Evolutionary conservation across 2,797 vertebrate species (phyloP), one percentile per base, ranked within the genome.

Genomic region (Chanos chanos): DNA sequence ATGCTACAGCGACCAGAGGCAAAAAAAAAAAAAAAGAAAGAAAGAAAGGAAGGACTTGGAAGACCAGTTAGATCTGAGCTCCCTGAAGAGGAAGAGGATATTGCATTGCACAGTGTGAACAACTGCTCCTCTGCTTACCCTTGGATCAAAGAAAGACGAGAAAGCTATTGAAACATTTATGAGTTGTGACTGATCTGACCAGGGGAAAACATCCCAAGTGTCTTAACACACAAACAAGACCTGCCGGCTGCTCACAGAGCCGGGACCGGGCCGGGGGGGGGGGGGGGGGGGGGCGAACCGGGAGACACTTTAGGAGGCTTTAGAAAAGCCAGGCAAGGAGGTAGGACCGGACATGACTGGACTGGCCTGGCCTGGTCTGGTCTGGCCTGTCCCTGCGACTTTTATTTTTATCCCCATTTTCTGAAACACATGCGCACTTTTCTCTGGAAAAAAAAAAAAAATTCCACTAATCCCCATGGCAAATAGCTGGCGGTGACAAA

Each of bases 401-500:
- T n/a, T 48, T 83, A 76, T 81, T 82, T 84, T 82, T 77, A 80
- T 72, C 71, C 71, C 73, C 66, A 76, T 66, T 77, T 81, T 74
- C 78, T 75, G 79, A 80, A 84, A 86, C 69, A 64, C 72, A 72
- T 28, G 36, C 74, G 81, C 79, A 77, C 83, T 70, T 49, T 0
- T 73, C 78, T 54, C 64, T 70, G 67, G 70, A 77, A 44, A 82
- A 81, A 77, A 21, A 60, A 74, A 64, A 73, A 73, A 71, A n/a
- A n/a, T n/a, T n/a, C n/a, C n/a, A n/a, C n/a, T n/a, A n/a, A 66
- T 71, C 67, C 75, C 34, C 74, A 72, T 57, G 63, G 80, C 80
- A 81, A 88, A 83, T 88, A 86, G 87, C 84, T 83, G 72, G 78
- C 40, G 73, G 82, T 93, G 91, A 93, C 87, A 93, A 90, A 91